Conservation (phyloP, 2,113 vertebrate species). For the Tenebrosternarchus preto region DNA sequence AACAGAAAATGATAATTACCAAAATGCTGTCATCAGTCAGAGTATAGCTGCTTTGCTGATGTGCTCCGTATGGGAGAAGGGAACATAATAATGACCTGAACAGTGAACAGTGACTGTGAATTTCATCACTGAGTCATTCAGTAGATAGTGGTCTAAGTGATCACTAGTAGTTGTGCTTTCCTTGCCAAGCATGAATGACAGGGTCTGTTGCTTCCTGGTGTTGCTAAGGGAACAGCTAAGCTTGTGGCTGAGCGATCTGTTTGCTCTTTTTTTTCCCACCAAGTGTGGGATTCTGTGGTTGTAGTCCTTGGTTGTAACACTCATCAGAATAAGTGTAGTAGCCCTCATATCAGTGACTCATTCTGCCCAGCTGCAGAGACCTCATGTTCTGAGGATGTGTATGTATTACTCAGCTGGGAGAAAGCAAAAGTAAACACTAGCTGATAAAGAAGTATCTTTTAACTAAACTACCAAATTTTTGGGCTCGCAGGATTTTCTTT, state of each 20-base stretch:
- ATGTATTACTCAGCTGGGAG: neutral
- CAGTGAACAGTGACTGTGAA: too few species aligned
- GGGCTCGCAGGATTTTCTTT: too few species aligned
- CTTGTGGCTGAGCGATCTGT: neutral
- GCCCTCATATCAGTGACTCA: neutral
- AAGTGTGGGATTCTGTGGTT: neutral
- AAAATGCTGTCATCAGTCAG: too few species aligned
- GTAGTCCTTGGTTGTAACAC: too few species aligned
- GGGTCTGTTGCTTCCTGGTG: neutral
- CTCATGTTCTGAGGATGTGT: neutral
- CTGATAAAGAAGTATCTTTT: too few species aligned
- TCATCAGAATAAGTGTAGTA: neutral
- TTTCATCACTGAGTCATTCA: neutral
- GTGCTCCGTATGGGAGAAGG: neutral
- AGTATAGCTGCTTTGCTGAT: neutral
- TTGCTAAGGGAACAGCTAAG: slow-evolving; percentile 6
- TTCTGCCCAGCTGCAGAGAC: neutral
- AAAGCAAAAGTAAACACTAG: neutral
- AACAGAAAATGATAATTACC: too few species aligned
- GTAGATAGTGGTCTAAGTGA: neutral
- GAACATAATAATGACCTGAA: neutral
- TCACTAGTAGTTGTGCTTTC: too few species aligned
- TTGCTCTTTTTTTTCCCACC: neutral
- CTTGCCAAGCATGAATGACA: neutral
- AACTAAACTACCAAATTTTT: too few species aligned